Percentiles rank a stretch among this genome's conserved stretches.
These are phyloP conservation scores for Contarinia nasturtii DNA, from an alignment of 1,140 invertebrate genomes.

Conservation along the genomic window DNA sequence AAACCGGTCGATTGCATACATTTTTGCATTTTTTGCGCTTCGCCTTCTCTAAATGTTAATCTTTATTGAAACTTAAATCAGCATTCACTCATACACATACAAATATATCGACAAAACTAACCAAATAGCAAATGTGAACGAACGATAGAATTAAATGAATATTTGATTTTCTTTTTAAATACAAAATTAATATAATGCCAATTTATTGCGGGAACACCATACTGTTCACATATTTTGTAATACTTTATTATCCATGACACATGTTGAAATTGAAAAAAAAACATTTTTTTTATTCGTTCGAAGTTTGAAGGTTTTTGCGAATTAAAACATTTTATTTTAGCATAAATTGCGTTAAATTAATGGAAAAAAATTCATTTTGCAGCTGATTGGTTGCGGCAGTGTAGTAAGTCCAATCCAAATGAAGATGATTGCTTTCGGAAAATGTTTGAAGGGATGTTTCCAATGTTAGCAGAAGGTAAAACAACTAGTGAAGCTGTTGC, in stretches of 20 bases:
- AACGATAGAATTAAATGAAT: background rate
- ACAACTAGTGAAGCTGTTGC: too few species aligned
- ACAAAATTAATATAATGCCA: background rate
- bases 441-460: constrained; percentile 19
- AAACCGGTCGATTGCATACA: too few species aligned
- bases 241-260: too few species aligned
- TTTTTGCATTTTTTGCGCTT: too few species aligned
- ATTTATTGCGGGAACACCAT: background rate
- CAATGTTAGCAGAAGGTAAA: constrained; percentile 15
- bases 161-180: background rate
- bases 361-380: background rate
- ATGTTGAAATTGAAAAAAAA: too few species aligned
- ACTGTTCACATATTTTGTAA: too few species aligned
- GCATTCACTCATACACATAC: too few species aligned
- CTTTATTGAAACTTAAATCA: too few species aligned
- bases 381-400: constrained; percentile 19
- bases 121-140: background rate
- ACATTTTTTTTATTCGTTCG: background rate
- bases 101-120: too few species aligned
- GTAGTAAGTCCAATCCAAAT: constrained; percentile 18
- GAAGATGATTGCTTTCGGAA: constrained; percentile 20
- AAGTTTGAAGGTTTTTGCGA: background rate
- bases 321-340: background rate
- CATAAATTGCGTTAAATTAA: background rate
- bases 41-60: too few species aligned